A percentile compares a stretch with the other conserved stretches of the same genome.
Conservation (phyloP, 2,888 invertebrate genomes). For the Tortricodes alternella region DNA sequence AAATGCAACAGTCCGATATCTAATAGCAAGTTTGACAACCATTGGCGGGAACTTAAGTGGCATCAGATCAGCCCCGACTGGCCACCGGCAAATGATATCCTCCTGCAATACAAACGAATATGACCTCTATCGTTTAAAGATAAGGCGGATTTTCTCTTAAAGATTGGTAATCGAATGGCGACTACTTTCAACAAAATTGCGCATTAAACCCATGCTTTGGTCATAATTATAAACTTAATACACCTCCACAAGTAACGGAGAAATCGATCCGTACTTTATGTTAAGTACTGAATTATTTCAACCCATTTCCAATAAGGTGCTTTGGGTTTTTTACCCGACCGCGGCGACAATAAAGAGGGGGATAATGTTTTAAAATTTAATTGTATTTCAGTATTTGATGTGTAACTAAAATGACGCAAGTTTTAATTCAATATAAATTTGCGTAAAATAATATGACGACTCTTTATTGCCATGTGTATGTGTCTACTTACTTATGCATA, state of each 20-base stretch:
- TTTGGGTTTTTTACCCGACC: constrained; percentile 8
- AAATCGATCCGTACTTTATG: constrained; percentile 24
- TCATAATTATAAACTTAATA: constrained; percentile 38
- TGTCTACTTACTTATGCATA: too few relatives aligned
- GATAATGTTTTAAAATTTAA: too few relatives aligned
- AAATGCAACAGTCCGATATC: not conserved
- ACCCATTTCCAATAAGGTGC: constrained; percentile 12
- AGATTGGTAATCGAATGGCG: constrained; percentile 17
- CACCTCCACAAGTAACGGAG: constrained; percentile 13
- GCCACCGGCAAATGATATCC: constrained; percentile 36
- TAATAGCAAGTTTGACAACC: constrained; percentile 45
- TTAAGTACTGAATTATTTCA: constrained; percentile 33
- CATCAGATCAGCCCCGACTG: constrained; percentile 36
- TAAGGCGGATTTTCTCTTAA: not conserved
- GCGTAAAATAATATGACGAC: too few relatives aligned
- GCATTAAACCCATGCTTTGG: constrained; percentile 40
- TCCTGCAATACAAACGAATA: constrained; percentile 24
- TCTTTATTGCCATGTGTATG: too few relatives aligned
- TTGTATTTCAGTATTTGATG: too few relatives aligned
- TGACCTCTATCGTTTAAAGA: not conserved
- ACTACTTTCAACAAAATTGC: constrained; percentile 43
- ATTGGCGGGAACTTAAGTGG: constrained; percentile 43
- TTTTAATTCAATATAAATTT: too few relatives aligned
- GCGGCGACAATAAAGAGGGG: too few relatives aligned
- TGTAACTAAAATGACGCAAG: too few relatives aligned